These are phyloP conservation scores for Drosophila kepulauana DNA, from an alignment of 1,140 invertebrate species.

Conservation along the genomic window DNA sequence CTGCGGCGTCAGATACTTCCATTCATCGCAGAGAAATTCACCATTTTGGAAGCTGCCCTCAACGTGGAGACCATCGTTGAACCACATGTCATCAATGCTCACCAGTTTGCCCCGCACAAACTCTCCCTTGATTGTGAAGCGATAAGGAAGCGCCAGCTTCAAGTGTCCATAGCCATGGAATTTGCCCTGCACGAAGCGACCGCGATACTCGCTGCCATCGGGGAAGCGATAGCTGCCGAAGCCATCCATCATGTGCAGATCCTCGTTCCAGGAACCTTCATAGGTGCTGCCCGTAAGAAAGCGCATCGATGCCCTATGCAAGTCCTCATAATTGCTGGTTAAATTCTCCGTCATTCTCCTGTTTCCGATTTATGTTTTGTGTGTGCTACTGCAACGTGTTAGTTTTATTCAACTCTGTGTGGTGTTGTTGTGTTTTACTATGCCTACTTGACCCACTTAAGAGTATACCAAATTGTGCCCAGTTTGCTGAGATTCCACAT, in stretches of 20 bases:
- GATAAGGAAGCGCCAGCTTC: conserved; percentile 57
- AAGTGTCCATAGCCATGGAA: conserved; percentile 73
- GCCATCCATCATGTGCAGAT: conserved; percentile 70
- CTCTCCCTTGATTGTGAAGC: conserved; percentile 67
- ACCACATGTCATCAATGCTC: conserved; percentile 71
- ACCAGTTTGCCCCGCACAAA: conserved; percentile 58
- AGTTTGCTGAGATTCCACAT: conserved; percentile 72
- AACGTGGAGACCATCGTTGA: conserved; percentile 64
- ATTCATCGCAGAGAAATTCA: conserved; percentile 46
- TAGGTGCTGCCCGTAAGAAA: conserved; percentile 69
- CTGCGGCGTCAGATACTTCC: conserved; percentile 59
- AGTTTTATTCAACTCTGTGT: conserved; percentile 15
- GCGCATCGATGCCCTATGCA: not conserved
- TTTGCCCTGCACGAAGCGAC: conserved; percentile 53
- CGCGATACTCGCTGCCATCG: conserved; percentile 75
- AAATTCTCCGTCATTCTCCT: not conserved
- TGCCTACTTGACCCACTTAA: conserved; percentile 44
- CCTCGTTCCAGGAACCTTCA: conserved; percentile 60
- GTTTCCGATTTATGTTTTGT: not conserved
- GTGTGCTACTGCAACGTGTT: not conserved
- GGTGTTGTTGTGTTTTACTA: conserved; percentile 1
- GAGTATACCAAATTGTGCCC: conserved; percentile 18
- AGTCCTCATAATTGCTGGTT: too few relatives aligned
- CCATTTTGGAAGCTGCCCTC: conserved; percentile 38
- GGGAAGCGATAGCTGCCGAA: conserved; percentile 72